Evolutionary conservation across 2,797 vertebrate genomes (phyloP), one percentile per base, ranked within the genome.

Genomic region (Thalassophryne amazonica): DNA sequence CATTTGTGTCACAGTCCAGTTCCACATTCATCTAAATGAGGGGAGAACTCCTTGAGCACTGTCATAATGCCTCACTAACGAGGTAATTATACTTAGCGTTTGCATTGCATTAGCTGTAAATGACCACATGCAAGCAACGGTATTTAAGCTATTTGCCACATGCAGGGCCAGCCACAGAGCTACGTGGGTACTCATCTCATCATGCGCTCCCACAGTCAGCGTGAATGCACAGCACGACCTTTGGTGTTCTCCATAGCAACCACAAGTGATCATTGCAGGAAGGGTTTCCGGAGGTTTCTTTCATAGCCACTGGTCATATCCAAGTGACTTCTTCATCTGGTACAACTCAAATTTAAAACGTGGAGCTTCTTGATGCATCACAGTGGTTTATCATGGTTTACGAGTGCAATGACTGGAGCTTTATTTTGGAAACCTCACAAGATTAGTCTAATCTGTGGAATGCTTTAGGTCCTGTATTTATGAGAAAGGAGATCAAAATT

Each of bases 221-320:
- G 56, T 24, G 48, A 38, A 16, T 51, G 27, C 72, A 67, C 0
- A 4, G 38, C 5, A 57, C 65, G 35, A 56, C 53, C 48, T 61
- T n/a, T 37, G 21, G 60, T 58, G 62, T 73, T 69, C 35, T 69
- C 66, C 63, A 73, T 55, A 40, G 77, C 59, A 31, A 63, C 65
- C 48, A 69, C 69, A 9, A n/a, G 80, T 71, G 69, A 79, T 77
- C 65, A 81, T 73, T 1, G 66, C 43, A n/a, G n/a, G n/a, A n/a
- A n/a, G n/a, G n/a, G n/a, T n/a, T n/a, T n/a, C n/a, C n/a, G n/a
- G n/a, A n/a, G n/a, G n/a, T n/a, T n/a, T n/a, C n/a, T n/a, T n/a
- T n/a, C n/a, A n/a, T n/a, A n/a, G n/a, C n/a, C n/a, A n/a, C n/a
- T n/a, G n/a, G n/a, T n/a, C n/a, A n/a, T n/a, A n/a, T n/a, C n/a